Evolutionary conservation across 1,140 invertebrate genomes (phyloP).

Genomic region (Sipha flava): DNA sequence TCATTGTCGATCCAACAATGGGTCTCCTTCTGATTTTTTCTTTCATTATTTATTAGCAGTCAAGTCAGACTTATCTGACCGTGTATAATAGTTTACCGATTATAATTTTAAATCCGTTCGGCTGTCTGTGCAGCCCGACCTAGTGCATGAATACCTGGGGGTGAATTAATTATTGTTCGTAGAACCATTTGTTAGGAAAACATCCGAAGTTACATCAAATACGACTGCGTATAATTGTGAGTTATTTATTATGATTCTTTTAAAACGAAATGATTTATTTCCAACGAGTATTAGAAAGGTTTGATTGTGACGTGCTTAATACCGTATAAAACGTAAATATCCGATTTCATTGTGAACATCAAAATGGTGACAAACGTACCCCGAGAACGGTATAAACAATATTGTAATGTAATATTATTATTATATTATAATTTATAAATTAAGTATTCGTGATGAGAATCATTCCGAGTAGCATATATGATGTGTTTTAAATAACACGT

Average conservation of each 20-base stretch:
- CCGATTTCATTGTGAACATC: background rate
- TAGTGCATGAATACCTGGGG: background rate
- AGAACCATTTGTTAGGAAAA: background rate
- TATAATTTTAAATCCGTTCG: constrained; percentile 5
- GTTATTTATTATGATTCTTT: no score
- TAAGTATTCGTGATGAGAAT: no score
- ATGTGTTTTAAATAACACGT: no score
- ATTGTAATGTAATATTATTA: no score
- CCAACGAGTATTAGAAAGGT: background rate
- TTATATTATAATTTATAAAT: no score
- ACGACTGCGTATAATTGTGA: background rate
- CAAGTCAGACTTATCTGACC: background rate
- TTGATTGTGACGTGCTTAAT: background rate
- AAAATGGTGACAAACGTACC: no score
- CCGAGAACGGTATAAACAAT: no score
- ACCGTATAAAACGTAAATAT: background rate
- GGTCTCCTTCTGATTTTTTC: background rate
- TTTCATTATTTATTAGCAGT: background rate
- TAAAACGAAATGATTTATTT: no score
- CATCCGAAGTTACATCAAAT: background rate
- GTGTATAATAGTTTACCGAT: background rate
- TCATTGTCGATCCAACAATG: background rate
- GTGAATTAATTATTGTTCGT: background rate
- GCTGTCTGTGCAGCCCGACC: background rate
- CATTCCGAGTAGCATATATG: no score